Evolutionary conservation across 2,797 vertebrate species (phyloP).

Genomic region (Pseudochirops cupreus): DNA sequence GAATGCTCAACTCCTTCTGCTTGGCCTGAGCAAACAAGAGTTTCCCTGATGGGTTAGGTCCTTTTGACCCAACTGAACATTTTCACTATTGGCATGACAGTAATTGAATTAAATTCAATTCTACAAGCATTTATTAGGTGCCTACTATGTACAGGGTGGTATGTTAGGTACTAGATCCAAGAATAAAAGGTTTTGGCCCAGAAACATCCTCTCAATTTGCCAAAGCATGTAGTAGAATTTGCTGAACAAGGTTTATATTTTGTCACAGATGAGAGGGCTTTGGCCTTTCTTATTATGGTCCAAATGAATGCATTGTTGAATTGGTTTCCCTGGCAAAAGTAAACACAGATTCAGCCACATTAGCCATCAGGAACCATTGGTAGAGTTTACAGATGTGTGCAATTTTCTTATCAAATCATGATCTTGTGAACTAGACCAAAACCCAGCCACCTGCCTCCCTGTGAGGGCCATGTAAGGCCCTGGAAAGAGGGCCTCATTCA

Average conservation of each 20-base stretch:
- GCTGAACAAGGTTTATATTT: background rate
- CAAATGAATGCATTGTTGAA: background rate
- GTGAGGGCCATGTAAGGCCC: background rate
- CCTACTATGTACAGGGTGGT: background rate
- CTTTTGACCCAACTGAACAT: background rate
- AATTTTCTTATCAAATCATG: background rate
- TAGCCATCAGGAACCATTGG: background rate
- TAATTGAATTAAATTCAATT: background rate
- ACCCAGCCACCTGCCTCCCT: background rate
- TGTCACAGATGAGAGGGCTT: background rate
- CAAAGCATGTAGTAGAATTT: background rate
- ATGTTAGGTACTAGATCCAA: background rate
- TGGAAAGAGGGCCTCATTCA: background rate
- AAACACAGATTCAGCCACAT: background rate
- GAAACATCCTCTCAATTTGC: background rate
- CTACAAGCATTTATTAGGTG: background rate
- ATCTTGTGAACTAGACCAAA: background rate
- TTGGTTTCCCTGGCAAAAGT: background rate
- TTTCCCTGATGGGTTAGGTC: background rate
- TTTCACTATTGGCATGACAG: background rate
- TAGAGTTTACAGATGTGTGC: background rate
- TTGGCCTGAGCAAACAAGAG: background rate
- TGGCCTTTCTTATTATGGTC: background rate
- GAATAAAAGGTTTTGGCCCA: background rate
- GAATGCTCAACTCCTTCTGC: background rate